These are phyloP conservation scores for Nymphalis polychloros DNA, from an alignment of 2,888 invertebrate genomes.

Conservation along the genomic window DNA sequence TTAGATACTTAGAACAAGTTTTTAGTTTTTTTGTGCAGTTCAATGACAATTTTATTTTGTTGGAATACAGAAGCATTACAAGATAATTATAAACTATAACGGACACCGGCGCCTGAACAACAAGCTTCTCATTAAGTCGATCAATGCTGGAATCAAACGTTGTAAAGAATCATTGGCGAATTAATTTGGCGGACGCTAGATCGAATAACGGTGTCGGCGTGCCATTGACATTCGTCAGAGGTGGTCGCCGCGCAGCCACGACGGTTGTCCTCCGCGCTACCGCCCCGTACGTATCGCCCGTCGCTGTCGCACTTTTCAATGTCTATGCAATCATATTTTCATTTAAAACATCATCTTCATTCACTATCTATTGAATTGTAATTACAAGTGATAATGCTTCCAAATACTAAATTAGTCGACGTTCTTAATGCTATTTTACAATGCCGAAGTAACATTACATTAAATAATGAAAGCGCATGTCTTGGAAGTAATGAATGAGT, in stretches of 20 bases:
- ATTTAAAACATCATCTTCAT: constrained; percentile 36
- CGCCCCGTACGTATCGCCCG: constrained; percentile 39
- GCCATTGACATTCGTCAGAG: constrained; percentile 80
- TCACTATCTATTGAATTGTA: constrained; percentile 37
- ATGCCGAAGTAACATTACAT: constrained; percentile 64
- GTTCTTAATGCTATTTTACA: constrained; percentile 53
- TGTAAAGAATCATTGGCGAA: constrained; percentile 74
- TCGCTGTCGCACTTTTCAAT: constrained; percentile 33
- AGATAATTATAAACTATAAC: constrained; percentile 63
- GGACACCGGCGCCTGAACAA: constrained; percentile 59
- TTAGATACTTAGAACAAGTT: constrained; percentile 56
- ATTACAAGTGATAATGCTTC: constrained; percentile 38
- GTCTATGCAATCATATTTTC: constrained; percentile 28
- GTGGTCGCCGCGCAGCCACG: constrained; percentile 53
- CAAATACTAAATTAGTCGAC: constrained; percentile 35
- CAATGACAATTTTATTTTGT: constrained; percentile 49
- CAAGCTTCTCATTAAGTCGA: constrained; percentile 72
- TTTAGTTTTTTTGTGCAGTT: constrained; percentile 54
- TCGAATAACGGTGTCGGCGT: constrained; percentile 77
- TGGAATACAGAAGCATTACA: constrained; percentile 51
- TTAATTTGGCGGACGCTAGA: constrained; percentile 78
- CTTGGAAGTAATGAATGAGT: constrained; percentile 66
- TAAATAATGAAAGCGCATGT: constrained; percentile 70
- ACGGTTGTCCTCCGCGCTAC: constrained; percentile 44
- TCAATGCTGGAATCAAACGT: constrained; percentile 71